Evolutionary conservation across 2,797 vertebrate species (phyloP).

Genomic region (Microcaecilia unicolor): DNA sequence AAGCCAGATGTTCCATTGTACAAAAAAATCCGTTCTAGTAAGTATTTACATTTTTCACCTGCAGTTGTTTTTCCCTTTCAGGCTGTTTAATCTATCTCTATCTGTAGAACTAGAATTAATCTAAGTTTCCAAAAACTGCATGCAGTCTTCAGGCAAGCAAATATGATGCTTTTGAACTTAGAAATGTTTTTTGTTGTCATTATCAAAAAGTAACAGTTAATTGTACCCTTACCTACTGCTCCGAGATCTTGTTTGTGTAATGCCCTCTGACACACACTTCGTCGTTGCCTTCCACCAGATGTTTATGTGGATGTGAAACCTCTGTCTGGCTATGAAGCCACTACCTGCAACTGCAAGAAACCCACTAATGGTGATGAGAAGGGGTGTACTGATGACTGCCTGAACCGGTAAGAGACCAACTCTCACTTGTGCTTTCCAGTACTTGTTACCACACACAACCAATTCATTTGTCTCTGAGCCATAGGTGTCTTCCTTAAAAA

Average conservation of each 20-base stretch:
- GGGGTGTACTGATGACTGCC: conserved; percentile 88
- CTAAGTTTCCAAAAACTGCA: neutral
- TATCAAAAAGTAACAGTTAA: too few species aligned
- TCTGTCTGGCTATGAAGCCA: conserved; percentile 92
- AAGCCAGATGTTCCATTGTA: conserved; percentile 71
- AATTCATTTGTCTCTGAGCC: too few species aligned
- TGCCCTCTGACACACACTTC: conserved; percentile 1
- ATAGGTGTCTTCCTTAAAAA: too few species aligned
- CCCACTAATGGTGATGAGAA: conserved; percentile 63
- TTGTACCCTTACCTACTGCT: too few species aligned
- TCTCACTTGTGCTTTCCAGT: too few species aligned
- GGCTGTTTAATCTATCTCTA: neutral
- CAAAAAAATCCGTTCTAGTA: conserved; percentile 72
- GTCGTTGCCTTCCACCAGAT: conserved; percentile 47
- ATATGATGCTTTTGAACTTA: rapidly evolving
- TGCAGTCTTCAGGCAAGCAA: neutral
- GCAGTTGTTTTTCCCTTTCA: neutral
- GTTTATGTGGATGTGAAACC: conserved; percentile 97
- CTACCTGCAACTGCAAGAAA: conserved; percentile 84
- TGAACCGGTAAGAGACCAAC: conserved; percentile 75
- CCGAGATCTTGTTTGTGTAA: neutral
- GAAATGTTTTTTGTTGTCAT: conserved; percentile 11
- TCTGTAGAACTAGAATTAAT: neutral
- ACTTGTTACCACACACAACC: too few species aligned
- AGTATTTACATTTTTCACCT: conserved; percentile 30